Base-by-base conservation (phyloP, 2,888 invertebrate genomes). In the Amphipoea lucens region DNA sequence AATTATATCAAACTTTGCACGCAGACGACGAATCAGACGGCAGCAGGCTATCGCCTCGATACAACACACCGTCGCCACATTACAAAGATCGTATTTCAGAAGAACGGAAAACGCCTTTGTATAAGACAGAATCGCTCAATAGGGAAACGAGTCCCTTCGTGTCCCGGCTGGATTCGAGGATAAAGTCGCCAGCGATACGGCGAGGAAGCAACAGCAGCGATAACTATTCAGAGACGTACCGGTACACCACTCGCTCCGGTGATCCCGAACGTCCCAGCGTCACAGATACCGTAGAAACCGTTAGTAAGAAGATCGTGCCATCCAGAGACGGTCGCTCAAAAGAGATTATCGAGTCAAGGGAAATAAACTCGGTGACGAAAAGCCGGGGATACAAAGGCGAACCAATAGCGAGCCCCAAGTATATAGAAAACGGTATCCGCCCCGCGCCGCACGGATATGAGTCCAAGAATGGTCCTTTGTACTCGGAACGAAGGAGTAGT, bases 181-280 rank as follows among this genome's bases (percentile, higher is more conserved):
- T 97, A 82, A 97, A 97, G 90, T 94, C 96, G 1, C 96, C 97
- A 9, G 94, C 95, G 79, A 95, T 97, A 70, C 96, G 98, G 78
- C 97, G 98, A 76, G 98, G 98, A 42, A 98, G 97, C 90, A 97
- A 97, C 88, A 98, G 97, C 87, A 98, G 97, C 85, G 98, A 98
- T 84, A 98, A 98, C 91, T 98, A 97, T 92, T 98, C 98, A 1
- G 98, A 98, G 94, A 98, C 98, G 0, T 98, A 98, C 90, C 97
- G 98, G 90, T 98, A 98, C 86, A 97, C 97, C 12, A 98, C 98
- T 23, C 97, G 97, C 83, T 97, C 97, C 14, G 98, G 97, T 79
- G 97, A 98, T 92, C 98, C 98, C 2, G 95, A 97, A 76, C 95
- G 98, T 86, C 98, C 98, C 40, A 97, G 97, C 90, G 97, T 98